Conservation (phyloP, 2,113 vertebrate genomes). For the Phoxinus phoxinus region DNA sequence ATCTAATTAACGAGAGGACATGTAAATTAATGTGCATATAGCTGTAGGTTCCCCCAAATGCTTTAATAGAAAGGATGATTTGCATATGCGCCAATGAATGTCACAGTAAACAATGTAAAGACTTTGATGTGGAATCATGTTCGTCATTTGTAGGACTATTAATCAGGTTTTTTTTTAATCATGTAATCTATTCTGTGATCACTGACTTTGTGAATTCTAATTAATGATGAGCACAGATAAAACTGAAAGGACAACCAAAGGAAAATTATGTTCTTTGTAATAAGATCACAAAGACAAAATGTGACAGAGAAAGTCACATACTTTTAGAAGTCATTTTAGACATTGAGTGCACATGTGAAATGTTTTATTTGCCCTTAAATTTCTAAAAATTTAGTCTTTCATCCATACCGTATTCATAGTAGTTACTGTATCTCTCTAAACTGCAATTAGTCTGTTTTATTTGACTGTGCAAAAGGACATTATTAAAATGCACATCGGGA, state of each 20-base stretch:
- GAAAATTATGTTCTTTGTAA: neutral
- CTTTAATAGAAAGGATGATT: conserved; percentile 18
- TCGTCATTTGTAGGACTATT: conserved; percentile 22
- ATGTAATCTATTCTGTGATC: conserved; percentile 11
- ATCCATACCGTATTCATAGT: neutral
- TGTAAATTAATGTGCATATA: conserved; percentile 55
- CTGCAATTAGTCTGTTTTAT: neutral
- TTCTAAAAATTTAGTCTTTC: neutral
- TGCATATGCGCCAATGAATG: neutral
- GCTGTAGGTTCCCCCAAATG: conserved; percentile 2
- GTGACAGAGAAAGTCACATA: neutral
- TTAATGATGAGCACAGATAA: conserved; percentile 16
- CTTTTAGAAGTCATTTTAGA: neutral
- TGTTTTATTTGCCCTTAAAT: neutral
- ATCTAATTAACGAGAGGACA: conserved; percentile 63
- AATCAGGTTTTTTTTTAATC: conserved; percentile 33
- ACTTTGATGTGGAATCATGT: conserved; percentile 7
- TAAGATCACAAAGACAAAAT: neutral
- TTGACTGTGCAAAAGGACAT: neutral
- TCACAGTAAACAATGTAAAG: conserved; percentile 6
- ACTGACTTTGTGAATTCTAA: neutral
- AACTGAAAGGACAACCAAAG: neutral
- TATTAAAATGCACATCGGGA: neutral
- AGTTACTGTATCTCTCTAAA: neutral
- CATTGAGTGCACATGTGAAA: neutral